Conservation (phyloP, 2,797 vertebrate genomes). For the Acrossocheilus wenchowensis region DNA sequence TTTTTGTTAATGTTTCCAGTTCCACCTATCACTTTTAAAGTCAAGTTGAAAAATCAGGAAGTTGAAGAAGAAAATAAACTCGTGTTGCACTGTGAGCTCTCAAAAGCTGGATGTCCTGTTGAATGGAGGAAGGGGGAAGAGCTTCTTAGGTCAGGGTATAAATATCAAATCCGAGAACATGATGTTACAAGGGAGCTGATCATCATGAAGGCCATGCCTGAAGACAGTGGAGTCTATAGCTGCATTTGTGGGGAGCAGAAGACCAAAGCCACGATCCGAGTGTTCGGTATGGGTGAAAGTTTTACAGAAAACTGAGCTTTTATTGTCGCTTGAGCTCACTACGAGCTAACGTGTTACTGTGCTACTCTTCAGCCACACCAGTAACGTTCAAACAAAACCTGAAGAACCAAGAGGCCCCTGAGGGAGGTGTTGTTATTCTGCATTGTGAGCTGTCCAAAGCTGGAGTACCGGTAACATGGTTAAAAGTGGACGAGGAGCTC, state of each 20-base stretch:
- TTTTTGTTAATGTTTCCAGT: conserved; percentile 63
- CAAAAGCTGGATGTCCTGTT: conserved; percentile 77
- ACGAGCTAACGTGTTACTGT: conserved; percentile 26
- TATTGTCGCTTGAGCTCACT: not conserved
- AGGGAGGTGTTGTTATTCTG: conserved; percentile 74
- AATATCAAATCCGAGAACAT: conserved; percentile 83
- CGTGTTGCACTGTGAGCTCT: conserved; percentile 83
- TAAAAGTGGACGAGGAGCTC: conserved; percentile 76
- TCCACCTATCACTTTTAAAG: conserved; percentile 80
- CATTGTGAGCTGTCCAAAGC: conserved; percentile 79
- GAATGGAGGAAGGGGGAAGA: conserved; percentile 87
- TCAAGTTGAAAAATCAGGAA: conserved; percentile 80
- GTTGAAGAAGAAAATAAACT: conserved; percentile 81
- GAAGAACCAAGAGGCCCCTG: conserved; percentile 77
- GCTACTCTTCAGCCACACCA: conserved; percentile 64
- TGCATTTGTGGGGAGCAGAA: conserved; percentile 83
- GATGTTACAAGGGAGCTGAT: conserved; percentile 80
- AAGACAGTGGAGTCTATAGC: conserved; percentile 88
- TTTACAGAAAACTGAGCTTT: conserved; percentile 16
- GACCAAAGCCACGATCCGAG: conserved; percentile 81
- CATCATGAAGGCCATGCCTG: conserved; percentile 79
- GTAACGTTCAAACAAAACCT: conserved; percentile 78
- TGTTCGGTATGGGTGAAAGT: conserved; percentile 79
- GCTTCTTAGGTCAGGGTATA: conserved; percentile 79
- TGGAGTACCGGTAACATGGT: conserved; percentile 74